phyloP scores from a whole-genome alignment of 64 coral and sea anemone species.

The Orbicella faveolata region DNA sequence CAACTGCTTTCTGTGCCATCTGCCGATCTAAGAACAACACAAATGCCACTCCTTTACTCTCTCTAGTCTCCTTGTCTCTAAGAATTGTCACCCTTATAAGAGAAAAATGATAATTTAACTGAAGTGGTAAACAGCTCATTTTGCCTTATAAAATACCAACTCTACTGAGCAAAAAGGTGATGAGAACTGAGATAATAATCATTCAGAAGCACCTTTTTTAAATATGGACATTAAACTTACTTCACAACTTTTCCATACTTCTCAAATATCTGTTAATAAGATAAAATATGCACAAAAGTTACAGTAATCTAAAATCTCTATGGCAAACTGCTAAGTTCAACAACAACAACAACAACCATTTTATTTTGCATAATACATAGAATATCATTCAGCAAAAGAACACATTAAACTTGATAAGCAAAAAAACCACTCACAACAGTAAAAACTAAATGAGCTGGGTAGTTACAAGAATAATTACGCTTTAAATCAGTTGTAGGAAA shows the following conservation, averaged over 20 bases:
- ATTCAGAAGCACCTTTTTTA: too few species aligned
- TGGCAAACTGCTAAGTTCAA: background rate
- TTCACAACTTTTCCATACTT: slow-evolving; percentile 99
- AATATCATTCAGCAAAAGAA: too few species aligned
- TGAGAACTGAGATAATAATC: too few species aligned
- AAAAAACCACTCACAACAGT: too few species aligned
- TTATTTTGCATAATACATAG: too few species aligned
- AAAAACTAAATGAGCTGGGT: too few species aligned
- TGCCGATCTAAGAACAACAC: slow-evolving; percentile 92
- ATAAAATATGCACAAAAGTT: slow-evolving; percentile 1
- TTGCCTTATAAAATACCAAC: too few species aligned
- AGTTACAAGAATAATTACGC: too few species aligned
- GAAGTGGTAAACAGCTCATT: background rate
- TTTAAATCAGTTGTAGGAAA: too few species aligned
- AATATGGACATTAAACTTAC: slow-evolving; percentile 51
- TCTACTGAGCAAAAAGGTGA: too few species aligned
- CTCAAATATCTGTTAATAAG: slow-evolving; percentile 84
- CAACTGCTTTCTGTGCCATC: slow-evolving; percentile 83
- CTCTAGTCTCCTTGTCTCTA: slow-evolving; percentile 81
- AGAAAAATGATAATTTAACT: background rate
- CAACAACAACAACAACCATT: too few species aligned
- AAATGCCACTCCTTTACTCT: slow-evolving; percentile 95
- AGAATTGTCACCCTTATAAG: slow-evolving; percentile 81
- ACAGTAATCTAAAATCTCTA: background rate
- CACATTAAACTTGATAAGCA: too few species aligned